Evolutionary conservation across 2,113 vertebrate species (phyloP).

Genomic region (Ia io): DNA sequence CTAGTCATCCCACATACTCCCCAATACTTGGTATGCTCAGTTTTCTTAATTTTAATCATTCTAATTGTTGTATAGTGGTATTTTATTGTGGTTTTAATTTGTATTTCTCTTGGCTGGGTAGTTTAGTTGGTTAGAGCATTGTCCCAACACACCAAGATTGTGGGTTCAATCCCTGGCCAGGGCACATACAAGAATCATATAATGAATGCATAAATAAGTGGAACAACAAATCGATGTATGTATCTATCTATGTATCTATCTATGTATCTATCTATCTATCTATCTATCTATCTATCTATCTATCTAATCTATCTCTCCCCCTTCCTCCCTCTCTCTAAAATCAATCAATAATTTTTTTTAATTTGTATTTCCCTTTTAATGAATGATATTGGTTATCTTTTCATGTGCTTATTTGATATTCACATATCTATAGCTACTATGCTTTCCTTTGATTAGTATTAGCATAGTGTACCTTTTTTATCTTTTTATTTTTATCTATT

Average conservation of each 20-base stretch:
- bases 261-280: too few relatives aligned
- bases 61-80: neutral
- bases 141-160: neutral
- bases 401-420: neutral
- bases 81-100: neutral
- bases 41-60: neutral
- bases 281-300: neutral
- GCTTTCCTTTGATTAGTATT: slow-evolving; percentile 19
- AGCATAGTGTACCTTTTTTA: neutral
- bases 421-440: neutral
- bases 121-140: neutral
- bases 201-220: neutral
- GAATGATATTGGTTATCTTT: neutral
- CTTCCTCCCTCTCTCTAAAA: neutral
- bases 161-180: neutral
- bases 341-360: neutral
- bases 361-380: neutral
- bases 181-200: neutral
- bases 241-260: too few relatives aligned
- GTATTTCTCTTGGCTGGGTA: neutral
- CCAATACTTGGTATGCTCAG: neutral
- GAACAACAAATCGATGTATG: neutral
- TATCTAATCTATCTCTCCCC: neutral
- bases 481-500: neutral
- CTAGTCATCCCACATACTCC: neutral